Evolutionary conservation across 2,113 vertebrate genomes (phyloP).

Genomic region (Macrotus californicus): DNA sequence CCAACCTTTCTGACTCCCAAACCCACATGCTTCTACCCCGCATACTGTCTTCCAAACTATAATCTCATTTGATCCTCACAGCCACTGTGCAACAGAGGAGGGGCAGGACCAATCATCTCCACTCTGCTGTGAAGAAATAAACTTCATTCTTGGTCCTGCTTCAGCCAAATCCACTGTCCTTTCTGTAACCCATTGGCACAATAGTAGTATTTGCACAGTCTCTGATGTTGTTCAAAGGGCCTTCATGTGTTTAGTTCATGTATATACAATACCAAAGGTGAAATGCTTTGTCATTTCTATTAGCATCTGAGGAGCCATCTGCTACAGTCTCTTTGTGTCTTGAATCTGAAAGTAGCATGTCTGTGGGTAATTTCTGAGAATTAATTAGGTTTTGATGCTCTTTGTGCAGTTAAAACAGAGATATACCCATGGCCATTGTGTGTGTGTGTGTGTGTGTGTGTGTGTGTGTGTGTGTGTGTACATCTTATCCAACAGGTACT

Average conservation of each 20-base stretch:
- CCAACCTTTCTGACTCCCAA: neutral
- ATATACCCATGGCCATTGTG: neutral
- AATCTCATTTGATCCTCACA: neutral
- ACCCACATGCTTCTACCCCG: neutral
- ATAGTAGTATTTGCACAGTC: neutral
- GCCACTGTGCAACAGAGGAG: too few species aligned
- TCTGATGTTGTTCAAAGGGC: neutral
- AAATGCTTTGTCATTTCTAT: neutral
- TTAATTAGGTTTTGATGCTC: neutral
- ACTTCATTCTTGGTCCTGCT: neutral
- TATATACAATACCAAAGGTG: neutral
- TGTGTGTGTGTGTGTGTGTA: neutral
- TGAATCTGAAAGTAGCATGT: neutral
- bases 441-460: neutral
- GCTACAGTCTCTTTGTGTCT: neutral
- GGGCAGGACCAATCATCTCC: neutral
- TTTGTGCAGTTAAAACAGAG: neutral
- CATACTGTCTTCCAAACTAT: neutral
- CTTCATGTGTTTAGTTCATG: neutral
- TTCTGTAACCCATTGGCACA: neutral
- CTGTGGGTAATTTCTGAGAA: neutral
- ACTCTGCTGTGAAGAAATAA: neutral
- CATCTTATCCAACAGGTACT: neutral
- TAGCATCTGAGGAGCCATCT: neutral
- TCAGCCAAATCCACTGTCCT: neutral